Evolutionary conservation across 2,888 invertebrate genomes (phyloP).

Genomic region (Lepidochitona cinerea): DNA sequence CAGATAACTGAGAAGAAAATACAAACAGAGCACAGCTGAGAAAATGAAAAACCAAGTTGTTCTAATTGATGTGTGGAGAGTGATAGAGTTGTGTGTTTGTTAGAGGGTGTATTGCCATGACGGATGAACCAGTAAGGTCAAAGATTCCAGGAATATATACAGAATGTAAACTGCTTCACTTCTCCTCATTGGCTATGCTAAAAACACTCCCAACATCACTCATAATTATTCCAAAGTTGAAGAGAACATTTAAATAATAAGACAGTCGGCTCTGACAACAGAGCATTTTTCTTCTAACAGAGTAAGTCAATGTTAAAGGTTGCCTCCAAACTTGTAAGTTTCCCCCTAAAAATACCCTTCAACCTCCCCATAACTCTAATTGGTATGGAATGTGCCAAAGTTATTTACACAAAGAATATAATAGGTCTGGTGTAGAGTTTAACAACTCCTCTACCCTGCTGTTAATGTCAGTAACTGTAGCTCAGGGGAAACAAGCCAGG

Average conservation of each 20-base stretch:
- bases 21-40: slow-evolving; percentile 7
- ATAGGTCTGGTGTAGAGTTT: slow-evolving; percentile 2
- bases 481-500: background rate
- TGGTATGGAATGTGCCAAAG: background rate
- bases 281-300: too few species aligned
- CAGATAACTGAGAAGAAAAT: background rate
- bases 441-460: background rate
- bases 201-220: background rate
- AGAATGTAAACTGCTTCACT: too few species aligned
- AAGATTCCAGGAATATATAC: too few species aligned
- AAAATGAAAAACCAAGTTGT: background rate
- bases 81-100: too few species aligned
- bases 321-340: too few species aligned
- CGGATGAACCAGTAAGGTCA: too few species aligned
- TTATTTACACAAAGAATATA: slow-evolving; percentile 8
- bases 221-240: background rate
- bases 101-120: too few species aligned
- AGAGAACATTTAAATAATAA: background rate
- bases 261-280: too few species aligned
- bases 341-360: background rate
- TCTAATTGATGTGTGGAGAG: background rate
- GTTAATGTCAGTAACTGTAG: background rate
- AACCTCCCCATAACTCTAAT: background rate
- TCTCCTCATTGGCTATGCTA: too few species aligned
- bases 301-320: too few species aligned